Evolutionary conservation across 2,797 vertebrate genomes (phyloP).

Genomic region (Notolepis coatsorum): DNA sequence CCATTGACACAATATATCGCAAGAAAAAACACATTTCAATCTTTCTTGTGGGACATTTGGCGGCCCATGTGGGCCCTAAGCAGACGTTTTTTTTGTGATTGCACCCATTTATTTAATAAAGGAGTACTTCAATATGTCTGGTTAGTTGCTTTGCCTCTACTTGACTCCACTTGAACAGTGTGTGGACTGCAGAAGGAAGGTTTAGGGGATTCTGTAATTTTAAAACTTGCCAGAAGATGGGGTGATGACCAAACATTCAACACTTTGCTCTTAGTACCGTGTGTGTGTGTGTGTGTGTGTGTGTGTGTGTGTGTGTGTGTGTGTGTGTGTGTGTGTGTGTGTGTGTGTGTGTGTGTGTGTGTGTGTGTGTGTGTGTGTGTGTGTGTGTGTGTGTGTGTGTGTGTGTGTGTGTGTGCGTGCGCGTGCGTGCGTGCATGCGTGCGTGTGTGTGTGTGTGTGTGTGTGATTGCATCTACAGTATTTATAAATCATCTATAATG

Average conservation of each 20-base stretch:
- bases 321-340: conserved; percentile 3
- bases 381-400: not conserved
- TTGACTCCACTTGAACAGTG: too few species aligned
- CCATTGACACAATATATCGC: too few species aligned
- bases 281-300: not conserved
- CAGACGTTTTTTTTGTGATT: too few species aligned
- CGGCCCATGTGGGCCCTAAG: too few species aligned
- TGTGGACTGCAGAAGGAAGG: too few species aligned
- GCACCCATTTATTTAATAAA: not conserved
- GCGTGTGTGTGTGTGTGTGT: not conserved
- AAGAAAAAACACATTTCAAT: too few species aligned
- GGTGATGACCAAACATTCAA: not conserved
- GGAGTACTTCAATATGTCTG: too few species aligned
- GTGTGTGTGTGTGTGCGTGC: conserved; percentile 1
- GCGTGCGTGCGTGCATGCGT: too few species aligned
- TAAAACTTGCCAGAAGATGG: not conserved
- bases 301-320: not conserved
- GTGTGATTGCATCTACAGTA: too few species aligned
- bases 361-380: not conserved
- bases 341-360: not conserved
- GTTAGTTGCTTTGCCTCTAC: too few species aligned
- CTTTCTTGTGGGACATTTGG: too few species aligned
- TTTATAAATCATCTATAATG: too few species aligned
- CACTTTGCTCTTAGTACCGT: not conserved
- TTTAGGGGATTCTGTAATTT: not conserved